Evolutionary conservation across 2,797 vertebrate genomes (phyloP).

Genomic region (Aplochiton taeniatus): DNA sequence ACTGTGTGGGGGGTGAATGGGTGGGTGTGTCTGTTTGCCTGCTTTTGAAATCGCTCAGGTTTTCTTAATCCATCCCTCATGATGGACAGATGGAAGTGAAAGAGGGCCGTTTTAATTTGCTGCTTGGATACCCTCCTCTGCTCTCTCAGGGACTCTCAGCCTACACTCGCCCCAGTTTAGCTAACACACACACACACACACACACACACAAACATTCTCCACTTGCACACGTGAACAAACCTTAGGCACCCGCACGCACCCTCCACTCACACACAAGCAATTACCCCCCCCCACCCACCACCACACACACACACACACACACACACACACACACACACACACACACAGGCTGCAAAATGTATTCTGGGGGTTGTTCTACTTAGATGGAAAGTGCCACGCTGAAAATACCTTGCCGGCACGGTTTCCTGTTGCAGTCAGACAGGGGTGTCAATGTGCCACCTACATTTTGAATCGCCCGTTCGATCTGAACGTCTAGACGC

Average conservation of each 20-base stretch:
- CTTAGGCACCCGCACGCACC: constrained; percentile 1
- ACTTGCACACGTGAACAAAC: constrained; percentile 34
- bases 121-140: constrained; percentile 70
- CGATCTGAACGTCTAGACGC: too few species aligned
- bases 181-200: background rate
- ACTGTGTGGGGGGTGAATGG: constrained; percentile 21
- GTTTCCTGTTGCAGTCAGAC: background rate
- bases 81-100: constrained; percentile 76
- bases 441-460: too few species aligned
- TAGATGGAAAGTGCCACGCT: constrained; percentile 41
- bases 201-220: constrained; percentile 18
- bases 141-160: constrained; percentile 63
- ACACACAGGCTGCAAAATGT: background rate
- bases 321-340: background rate
- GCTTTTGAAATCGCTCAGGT: constrained; percentile 39
- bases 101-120: constrained; percentile 77
- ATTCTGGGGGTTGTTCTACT: constrained; percentile 34
- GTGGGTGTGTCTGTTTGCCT: constrained; percentile 29
- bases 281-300: constrained; percentile 10
- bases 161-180: constrained; percentile 55
- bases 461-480: too few species aligned
- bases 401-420: constrained; percentile 11
- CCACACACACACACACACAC: constrained; percentile 3
- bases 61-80: constrained; percentile 65
- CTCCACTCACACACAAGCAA: constrained; percentile 17